Evolutionary conservation across 2,888 invertebrate genomes (phyloP).

Genomic region (Crocallis elinguaria): DNA sequence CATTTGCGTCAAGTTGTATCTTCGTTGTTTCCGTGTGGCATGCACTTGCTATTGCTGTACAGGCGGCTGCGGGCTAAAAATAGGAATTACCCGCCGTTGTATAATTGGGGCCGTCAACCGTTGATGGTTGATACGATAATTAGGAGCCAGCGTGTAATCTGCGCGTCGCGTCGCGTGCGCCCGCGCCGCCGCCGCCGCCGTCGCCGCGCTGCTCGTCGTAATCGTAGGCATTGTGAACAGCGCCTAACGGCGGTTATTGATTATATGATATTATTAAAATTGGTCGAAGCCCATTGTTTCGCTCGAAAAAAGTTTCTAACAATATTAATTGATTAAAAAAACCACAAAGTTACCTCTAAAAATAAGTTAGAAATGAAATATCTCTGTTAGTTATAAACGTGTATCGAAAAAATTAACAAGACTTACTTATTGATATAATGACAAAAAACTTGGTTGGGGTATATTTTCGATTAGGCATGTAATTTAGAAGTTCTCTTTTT

Average conservation of each 20-base stretch:
- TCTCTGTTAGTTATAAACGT: too few species aligned
- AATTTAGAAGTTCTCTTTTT: too few species aligned
- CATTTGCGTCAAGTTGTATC: not conserved
- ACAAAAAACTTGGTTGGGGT: too few species aligned
- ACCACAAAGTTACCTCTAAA: too few species aligned
- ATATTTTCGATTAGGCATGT: too few species aligned
- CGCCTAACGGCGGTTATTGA: constrained; percentile 1
- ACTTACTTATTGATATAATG: too few species aligned
- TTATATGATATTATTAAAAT: not conserved
- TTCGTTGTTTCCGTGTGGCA: not conserved
- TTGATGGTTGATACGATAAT: constrained; percentile 19
- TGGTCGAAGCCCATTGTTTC: not conserved
- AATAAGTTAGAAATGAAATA: too few species aligned
- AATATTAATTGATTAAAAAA: too few species aligned
- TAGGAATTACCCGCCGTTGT: constrained; percentile 6
- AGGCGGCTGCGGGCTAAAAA: constrained; percentile 14
- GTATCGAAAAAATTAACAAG: too few species aligned
- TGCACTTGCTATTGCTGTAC: not conserved
- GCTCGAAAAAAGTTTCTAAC: too few species aligned
- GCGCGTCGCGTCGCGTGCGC: constrained; percentile 21
- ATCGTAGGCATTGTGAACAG: constrained; percentile 3
- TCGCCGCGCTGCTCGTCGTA: not conserved
- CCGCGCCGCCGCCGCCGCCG: not conserved
- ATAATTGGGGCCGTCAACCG: constrained; percentile 11
- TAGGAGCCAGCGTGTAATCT: constrained; percentile 1